Conservation (phyloP, 2,888 invertebrate species). For the Ectropis crepuscularia region DNA sequence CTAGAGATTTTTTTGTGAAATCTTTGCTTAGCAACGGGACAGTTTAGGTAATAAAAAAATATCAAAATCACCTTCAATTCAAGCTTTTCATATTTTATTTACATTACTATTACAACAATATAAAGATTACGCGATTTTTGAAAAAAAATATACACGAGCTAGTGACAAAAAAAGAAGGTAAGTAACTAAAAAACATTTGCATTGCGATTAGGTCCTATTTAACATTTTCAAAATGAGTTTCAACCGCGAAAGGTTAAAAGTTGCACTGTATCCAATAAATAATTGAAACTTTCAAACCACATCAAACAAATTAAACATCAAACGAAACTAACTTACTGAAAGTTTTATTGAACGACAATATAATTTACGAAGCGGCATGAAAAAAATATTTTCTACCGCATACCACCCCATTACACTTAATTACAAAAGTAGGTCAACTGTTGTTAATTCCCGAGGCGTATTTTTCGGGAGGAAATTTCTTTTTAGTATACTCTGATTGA, state of each 20-base stretch:
- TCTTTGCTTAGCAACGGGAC: too few species aligned
- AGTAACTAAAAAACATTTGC: too few species aligned
- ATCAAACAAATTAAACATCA: constrained; percentile 1
- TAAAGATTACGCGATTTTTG: too few species aligned
- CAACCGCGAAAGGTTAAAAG: neutral
- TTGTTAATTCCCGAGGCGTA: constrained; percentile 42
- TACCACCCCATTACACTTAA: constrained; percentile 43
- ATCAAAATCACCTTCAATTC: too few species aligned
- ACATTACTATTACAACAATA: too few species aligned
- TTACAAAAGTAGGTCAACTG: constrained; percentile 45
- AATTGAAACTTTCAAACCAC: neutral
- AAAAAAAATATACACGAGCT: too few species aligned
- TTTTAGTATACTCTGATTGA: constrained; percentile 35
- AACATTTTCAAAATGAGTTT: too few species aligned
- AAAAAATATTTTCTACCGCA: constrained; percentile 39
- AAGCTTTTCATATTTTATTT: too few species aligned
- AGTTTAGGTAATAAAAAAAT: too few species aligned
- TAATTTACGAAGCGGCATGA: constrained; percentile 27
- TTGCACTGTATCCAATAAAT: neutral
- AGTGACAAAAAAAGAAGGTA: too few species aligned
- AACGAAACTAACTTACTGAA: constrained; percentile 7
- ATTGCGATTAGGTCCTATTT: too few species aligned
- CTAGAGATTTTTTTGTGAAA: too few species aligned
- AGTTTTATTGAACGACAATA: constrained; percentile 9
- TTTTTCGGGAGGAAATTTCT: constrained; percentile 37